Evolutionary conservation across 1,140 invertebrate species (phyloP).

Genomic region (Ostrea denselamellosa): DNA sequence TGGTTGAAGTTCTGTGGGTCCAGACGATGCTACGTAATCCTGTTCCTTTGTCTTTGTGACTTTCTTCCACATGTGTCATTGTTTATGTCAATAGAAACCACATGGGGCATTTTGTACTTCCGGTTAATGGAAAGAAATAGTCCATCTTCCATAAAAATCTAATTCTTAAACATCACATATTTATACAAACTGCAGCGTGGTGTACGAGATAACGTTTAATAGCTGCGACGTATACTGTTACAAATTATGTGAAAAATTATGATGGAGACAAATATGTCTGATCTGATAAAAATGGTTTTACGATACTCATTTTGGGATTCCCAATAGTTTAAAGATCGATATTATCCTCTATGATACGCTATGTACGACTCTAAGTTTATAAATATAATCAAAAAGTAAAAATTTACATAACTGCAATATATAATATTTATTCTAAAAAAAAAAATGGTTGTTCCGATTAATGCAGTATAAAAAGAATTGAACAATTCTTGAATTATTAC

Average conservation of each 20-base stretch:
- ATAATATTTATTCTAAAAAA: background rate
- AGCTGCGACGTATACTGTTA: no score
- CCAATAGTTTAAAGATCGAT: background rate
- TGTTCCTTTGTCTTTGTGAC: slow-evolving; percentile 9
- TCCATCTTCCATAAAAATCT: background rate
- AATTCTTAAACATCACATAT: background rate
- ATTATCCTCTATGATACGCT: background rate
- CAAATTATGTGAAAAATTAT: background rate
- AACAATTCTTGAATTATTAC: background rate
- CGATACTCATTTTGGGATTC: background rate
- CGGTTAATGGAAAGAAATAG: background rate
- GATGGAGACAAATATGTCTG: background rate
- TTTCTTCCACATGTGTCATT: background rate
- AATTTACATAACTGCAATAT: background rate
- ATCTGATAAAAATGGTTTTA: background rate
- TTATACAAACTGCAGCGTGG: no score
- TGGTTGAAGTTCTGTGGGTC: background rate
- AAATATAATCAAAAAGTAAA: background rate
- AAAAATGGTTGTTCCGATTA: background rate
- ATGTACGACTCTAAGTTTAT: background rate
- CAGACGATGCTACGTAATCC: background rate
- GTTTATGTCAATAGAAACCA: slow-evolving; percentile 47
- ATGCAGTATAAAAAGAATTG: background rate
- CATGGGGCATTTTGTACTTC: slow-evolving; percentile 38
- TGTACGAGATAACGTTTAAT: no score